These are phyloP conservation scores for Balearica regulorum DNA, from an alignment of 2,797 vertebrate genomes.

Conservation along the genomic window DNA sequence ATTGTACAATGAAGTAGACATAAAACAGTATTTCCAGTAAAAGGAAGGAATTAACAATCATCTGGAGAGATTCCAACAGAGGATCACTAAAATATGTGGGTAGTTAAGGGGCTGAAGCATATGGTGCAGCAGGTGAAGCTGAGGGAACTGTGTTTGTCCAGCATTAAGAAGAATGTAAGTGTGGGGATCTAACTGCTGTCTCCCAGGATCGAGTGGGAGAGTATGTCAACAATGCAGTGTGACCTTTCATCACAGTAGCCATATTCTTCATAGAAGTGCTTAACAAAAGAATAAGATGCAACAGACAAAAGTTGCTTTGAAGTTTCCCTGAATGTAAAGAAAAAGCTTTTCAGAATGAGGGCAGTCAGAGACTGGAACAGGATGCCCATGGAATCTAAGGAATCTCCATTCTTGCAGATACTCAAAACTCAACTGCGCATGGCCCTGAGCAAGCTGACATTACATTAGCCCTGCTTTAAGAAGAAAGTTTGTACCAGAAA, in stretches of 20 bases:
- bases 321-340: not conserved
- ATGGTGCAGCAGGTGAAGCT: not conserved
- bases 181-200: not conserved
- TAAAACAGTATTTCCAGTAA: not conserved
- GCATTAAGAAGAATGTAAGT: not conserved
- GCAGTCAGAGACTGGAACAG: not conserved
- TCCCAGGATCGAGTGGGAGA: not conserved
- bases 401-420: not conserved
- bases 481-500: not conserved
- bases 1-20: not conserved
- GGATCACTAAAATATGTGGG: not conserved
- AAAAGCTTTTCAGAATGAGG: not conserved
- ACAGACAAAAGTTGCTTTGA: not conserved
- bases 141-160: not conserved
- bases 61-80: not conserved
- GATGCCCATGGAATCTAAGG: not conserved
- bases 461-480: not conserved
- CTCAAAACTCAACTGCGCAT: not conserved
- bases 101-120: not conserved
- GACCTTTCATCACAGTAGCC: not conserved
- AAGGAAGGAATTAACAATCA: not conserved
- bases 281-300: not conserved
- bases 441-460: not conserved
- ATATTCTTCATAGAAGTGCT: not conserved
- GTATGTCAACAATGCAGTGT: accelerated